Conservation (phyloP, 2,113 vertebrate genomes). For the Elephantulus edwardii region DNA sequence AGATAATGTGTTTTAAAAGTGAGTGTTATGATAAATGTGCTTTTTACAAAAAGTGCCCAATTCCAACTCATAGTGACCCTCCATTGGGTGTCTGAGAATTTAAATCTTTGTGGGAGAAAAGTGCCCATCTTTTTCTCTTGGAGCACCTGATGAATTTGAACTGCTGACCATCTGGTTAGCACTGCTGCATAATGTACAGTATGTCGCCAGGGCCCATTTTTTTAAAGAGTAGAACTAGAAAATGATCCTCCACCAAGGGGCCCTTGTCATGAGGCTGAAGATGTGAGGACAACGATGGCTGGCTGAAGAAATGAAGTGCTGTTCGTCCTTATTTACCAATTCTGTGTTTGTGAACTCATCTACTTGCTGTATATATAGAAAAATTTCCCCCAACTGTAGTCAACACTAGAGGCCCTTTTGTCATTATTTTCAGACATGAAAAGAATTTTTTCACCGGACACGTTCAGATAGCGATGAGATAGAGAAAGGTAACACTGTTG, state of each 20-base stretch:
- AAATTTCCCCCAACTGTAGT: background rate
- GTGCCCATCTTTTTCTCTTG: no score
- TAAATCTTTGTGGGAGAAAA: no score
- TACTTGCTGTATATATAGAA: background rate
- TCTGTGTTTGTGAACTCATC: background rate
- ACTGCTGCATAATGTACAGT: no score
- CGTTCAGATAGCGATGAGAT: background rate
- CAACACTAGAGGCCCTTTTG: background rate
- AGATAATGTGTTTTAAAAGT: constrained; percentile 2
- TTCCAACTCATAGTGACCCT: no score
- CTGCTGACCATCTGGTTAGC: no score
- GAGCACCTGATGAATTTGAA: no score
- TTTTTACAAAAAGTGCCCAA: constrained; percentile 7
- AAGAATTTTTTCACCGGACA: background rate
- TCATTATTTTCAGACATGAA: background rate
- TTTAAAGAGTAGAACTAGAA: background rate
- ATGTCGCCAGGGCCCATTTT: no score
- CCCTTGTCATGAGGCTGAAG: background rate
- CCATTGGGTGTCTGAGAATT: no score
- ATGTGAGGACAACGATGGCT: background rate
- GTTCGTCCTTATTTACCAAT: background rate
- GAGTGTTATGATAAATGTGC: background rate
- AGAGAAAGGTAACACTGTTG: background rate
- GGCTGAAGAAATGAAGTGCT: background rate
- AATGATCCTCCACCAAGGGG: background rate